These are phyloP conservation scores for Luidia sarsii DNA, from an alignment of 53 echinoderm and acorn worm genomes.

Conservation along the genomic window DNA sequence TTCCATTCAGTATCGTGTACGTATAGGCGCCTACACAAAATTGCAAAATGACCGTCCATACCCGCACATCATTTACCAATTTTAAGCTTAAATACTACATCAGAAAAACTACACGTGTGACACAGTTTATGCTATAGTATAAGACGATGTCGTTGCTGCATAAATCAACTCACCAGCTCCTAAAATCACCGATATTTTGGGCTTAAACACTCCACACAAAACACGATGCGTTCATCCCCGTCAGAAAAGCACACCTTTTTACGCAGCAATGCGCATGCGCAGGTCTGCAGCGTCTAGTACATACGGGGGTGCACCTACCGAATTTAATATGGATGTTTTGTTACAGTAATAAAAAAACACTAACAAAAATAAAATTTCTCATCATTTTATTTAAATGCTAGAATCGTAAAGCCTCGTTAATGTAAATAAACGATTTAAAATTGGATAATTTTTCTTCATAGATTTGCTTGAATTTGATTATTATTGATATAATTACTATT, in stretches of 20 bases:
- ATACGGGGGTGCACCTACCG: neutral
- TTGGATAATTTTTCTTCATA: no score
- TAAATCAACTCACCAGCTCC: constrained; percentile 41
- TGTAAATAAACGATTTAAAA: no score
- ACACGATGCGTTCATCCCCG: neutral
- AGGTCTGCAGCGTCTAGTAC: neutral
- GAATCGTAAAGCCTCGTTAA: no score
- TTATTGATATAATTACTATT: no score
- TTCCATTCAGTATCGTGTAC: no score
- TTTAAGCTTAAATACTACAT: neutral
- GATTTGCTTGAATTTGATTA: no score
- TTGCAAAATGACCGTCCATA: no score
- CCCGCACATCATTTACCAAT: no score
- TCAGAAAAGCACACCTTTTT: neutral
- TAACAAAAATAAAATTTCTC: no score
- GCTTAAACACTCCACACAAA: neutral
- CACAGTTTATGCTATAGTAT: neutral
- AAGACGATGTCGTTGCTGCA: neutral
- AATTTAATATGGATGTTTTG: neutral
- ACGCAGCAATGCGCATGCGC: neutral
- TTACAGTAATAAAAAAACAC: no score
- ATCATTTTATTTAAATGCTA: no score
- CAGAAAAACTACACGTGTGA: neutral
- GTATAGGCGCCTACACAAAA: no score
- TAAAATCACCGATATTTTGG: constrained; percentile 15